A percentile compares a stretch with the other conserved stretches of the same genome.
phyloP scores from a whole-genome alignment of 2,113 vertebrate genomes.

The Nyctibius bracteatus region DNA sequence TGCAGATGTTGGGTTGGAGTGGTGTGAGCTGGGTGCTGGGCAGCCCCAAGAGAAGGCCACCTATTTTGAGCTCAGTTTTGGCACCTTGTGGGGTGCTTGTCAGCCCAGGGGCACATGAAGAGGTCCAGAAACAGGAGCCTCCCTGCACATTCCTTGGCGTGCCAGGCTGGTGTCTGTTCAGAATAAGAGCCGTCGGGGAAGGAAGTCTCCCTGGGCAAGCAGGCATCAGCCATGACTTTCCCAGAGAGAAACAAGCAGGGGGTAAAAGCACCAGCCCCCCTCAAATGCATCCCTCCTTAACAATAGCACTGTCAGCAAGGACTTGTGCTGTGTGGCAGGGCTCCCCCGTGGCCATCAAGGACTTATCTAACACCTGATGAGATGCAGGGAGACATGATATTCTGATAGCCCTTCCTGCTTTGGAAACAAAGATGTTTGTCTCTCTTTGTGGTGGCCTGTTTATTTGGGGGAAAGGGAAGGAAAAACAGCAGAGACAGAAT shows the following conservation, averaged over 20 bases:
- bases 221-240: not conserved
- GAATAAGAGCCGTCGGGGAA: not conserved
- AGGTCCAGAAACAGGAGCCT: not conserved
- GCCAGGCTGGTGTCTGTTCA: not conserved
- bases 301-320: conserved; percentile 42
- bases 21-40: not conserved
- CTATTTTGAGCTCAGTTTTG: not conserved
- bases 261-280: not conserved
- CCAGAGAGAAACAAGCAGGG: not conserved
- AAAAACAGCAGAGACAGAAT: not conserved
- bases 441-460: not conserved
- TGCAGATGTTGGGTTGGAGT: not conserved
- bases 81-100: not conserved
- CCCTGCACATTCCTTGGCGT: not conserved
- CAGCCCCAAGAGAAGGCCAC: not conserved
- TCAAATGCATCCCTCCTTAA: not conserved
- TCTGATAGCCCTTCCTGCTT: not conserved
- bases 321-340: not conserved
- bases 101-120: not conserved
- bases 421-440: conserved; percentile 12
- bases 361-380: not conserved
- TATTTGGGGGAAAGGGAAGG: not conserved
- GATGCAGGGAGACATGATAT: not conserved
- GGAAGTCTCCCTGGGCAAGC: not conserved
- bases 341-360: not conserved